phyloP scores from a whole-genome alignment of 2,888 invertebrate species.

The Tetheella fluctuosa region DNA sequence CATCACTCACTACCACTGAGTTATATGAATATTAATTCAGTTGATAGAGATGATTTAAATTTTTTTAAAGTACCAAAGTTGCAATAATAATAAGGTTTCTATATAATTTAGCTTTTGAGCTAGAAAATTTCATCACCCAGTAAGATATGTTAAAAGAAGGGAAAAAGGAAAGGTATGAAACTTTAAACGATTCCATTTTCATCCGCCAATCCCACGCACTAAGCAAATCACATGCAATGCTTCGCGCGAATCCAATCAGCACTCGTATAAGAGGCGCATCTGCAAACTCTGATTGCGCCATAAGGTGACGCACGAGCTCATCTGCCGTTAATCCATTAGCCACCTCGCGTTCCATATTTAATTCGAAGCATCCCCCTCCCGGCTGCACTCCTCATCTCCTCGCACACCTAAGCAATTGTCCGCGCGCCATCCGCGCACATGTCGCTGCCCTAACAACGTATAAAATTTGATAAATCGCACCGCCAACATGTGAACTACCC shows the following conservation, averaged over 20 bases:
- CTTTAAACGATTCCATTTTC: conserved; percentile 4
- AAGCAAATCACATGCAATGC: conserved; percentile 34
- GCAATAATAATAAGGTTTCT: too few species aligned
- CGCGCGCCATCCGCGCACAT: conserved; percentile 76
- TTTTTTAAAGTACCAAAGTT: too few species aligned
- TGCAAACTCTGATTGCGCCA: conserved; percentile 70
- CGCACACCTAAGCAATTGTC: conserved; percentile 70
- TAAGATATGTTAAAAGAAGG: background rate
- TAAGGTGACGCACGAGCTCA: conserved; percentile 67
- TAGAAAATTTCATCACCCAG: background rate
- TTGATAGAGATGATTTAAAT: too few species aligned
- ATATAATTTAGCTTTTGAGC: background rate
- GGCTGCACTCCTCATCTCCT: conserved; percentile 32
- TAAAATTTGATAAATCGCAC: conserved; percentile 83
- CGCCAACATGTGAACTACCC: conserved; percentile 83
- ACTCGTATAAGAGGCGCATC: conserved; percentile 56
- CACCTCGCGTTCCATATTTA: conserved; percentile 77
- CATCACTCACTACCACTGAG: too few species aligned
- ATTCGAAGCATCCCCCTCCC: conserved; percentile 52
- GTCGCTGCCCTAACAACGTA: conserved; percentile 75
- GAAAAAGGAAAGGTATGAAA: conserved; percentile 1
- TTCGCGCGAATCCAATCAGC: conserved; percentile 55
- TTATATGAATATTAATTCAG: too few species aligned
- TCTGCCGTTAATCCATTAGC: conserved; percentile 78
- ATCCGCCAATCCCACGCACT: conserved; percentile 15